These are phyloP conservation scores for Zaprionus ghesquierei DNA, from an alignment of 1,140 invertebrate species.

Conservation along the genomic window DNA sequence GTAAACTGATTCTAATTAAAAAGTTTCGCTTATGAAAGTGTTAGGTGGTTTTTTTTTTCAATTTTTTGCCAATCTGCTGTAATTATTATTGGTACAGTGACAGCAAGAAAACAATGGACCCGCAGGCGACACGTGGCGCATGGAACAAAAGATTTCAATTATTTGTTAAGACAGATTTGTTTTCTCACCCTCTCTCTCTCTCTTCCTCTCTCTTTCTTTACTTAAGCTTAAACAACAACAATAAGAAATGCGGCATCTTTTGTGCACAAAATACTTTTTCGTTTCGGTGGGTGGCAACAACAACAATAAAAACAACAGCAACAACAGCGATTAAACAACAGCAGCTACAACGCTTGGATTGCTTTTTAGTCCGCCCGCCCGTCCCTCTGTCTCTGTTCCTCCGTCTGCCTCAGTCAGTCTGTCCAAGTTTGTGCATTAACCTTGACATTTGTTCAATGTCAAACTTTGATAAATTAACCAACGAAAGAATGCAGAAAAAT, in stretches of 20 bases:
- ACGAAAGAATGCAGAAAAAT: slow-evolving; percentile 5
- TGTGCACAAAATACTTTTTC: slow-evolving; percentile 25
- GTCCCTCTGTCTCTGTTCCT: background rate
- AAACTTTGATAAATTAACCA: slow-evolving; percentile 32
- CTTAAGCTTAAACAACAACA: background rate
- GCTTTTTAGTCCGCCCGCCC: background rate
- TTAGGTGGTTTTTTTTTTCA: background rate
- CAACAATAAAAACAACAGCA: slow-evolving; percentile 23
- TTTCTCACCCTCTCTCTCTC: background rate
- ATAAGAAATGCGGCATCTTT: slow-evolving; percentile 18
- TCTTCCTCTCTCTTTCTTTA: background rate
- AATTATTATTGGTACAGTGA: background rate
- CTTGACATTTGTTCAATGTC: slow-evolving; percentile 49
- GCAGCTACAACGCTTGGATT: background rate
- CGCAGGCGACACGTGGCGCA: slow-evolving; percentile 7
- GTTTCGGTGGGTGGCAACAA: slow-evolving; percentile 31
- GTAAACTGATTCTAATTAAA: background rate
- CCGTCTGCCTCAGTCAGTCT: background rate
- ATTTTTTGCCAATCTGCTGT: background rate
- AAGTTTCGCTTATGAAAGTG: background rate
- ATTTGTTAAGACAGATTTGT: slow-evolving; percentile 28
- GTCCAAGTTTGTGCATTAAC: slow-evolving; percentile 21
- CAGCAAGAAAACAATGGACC: background rate
- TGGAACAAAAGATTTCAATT: slow-evolving; percentile 46
- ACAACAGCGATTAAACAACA: background rate